These are phyloP conservation scores for Erebia ligea DNA, from an alignment of 2,888 invertebrate species.

Conservation along the genomic window DNA sequence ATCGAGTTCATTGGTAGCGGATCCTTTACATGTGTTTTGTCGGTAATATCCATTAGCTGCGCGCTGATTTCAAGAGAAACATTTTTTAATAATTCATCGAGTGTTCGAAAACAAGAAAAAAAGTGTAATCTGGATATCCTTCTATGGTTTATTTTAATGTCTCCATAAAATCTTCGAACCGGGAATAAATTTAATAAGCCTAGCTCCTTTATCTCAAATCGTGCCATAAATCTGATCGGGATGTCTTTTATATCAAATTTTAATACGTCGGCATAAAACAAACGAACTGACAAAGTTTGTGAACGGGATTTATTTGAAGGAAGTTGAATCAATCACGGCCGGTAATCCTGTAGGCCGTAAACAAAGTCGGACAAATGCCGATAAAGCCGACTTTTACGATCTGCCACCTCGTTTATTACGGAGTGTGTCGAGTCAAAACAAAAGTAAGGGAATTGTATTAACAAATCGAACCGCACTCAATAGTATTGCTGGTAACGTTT, in stretches of 20 bases:
- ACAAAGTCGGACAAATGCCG: constrained; percentile 71
- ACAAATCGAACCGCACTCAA: constrained; percentile 66
- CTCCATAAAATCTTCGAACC: constrained; percentile 32
- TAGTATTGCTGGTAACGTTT: constrained; percentile 61
- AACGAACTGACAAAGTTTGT: constrained; percentile 59
- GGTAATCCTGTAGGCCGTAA: constrained; percentile 75
- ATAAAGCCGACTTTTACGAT: constrained; percentile 73
- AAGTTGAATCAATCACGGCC: constrained; percentile 77
- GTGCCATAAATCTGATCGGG: constrained; percentile 57
- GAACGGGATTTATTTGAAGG: constrained; percentile 64
- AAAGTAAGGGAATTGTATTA: constrained; percentile 63
- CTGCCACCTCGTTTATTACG: constrained; percentile 77
- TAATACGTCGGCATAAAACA: constrained; percentile 65
- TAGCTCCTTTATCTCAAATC: constrained; percentile 55
- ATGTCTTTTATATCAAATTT: constrained; percentile 56
- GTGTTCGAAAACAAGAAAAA: constrained; percentile 19
- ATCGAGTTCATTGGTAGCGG: constrained; percentile 56
- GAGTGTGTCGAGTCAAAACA: constrained; percentile 62
- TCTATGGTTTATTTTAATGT: constrained; percentile 28
- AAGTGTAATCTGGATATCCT: constrained; percentile 20
- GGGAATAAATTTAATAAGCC: constrained; percentile 52
- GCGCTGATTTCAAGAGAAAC: constrained; percentile 67
- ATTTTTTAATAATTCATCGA: constrained; percentile 32
- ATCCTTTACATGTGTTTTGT: constrained; percentile 74
- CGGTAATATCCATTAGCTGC: constrained; percentile 75